Conservation (phyloP, 2,888 invertebrate genomes). For the Xestia rhomboidea region DNA sequence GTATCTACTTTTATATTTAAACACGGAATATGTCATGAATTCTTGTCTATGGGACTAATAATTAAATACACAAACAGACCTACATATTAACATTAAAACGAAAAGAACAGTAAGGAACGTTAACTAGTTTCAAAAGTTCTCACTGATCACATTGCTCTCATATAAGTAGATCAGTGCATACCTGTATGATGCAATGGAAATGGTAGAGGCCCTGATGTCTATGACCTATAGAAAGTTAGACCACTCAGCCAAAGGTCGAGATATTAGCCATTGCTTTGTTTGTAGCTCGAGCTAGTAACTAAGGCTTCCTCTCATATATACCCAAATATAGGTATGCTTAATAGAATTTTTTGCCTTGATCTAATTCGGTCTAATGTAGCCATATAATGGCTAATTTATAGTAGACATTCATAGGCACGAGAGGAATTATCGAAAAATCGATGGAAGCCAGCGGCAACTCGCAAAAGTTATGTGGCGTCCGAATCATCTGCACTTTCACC, state of each 20-base stretch:
- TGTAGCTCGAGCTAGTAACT: constrained; percentile 7
- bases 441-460: constrained; percentile 67
- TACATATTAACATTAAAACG: neutral
- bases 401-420: constrained; percentile 44
- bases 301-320: neutral
- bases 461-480: constrained; percentile 70
- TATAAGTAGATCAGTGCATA: constrained; percentile 5
- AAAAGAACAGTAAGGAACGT: too few relatives aligned
- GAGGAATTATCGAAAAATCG: constrained; percentile 64
- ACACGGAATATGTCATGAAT: neutral
- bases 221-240: constrained; percentile 59
- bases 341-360: neutral
- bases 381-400: constrained; percentile 15
- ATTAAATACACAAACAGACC: neutral
- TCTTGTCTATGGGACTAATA: neutral
- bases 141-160: neutral
- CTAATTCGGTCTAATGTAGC: neutral
- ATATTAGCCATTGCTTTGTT: constrained; percentile 49
- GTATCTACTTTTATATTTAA: neutral
- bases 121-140: constrained; percentile 12
- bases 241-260: constrained; percentile 54
- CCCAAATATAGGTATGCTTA: neutral
- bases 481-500: constrained; percentile 78
- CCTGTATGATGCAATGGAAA: neutral
- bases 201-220: constrained; percentile 15